Conservation (phyloP, 2,113 vertebrate genomes). For the Quiscalus mexicanus region DNA sequence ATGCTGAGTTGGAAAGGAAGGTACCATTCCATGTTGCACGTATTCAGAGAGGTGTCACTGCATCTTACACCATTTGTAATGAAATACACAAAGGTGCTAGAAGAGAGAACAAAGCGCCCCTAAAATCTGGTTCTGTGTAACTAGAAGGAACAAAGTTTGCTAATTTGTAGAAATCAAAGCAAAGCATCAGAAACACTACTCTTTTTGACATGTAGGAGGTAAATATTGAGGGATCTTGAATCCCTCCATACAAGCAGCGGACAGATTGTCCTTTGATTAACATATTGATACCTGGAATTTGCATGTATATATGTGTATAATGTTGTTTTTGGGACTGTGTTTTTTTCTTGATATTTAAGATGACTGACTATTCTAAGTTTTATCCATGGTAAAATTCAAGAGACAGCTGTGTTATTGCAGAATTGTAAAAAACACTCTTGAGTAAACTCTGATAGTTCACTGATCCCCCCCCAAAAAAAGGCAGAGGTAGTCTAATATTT, state of each 20-base stretch:
- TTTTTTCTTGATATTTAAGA: neutral
- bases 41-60: neutral
- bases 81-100: neutral
- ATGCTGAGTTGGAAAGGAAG: neutral
- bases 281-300: neutral
- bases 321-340: neutral
- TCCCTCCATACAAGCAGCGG: neutral
- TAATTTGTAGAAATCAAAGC: neutral
- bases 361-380: neutral
- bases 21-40: neutral
- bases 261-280: neutral
- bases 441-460: neutral
- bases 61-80: neutral
- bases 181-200: neutral
- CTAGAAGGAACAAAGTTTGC: neutral
- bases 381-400: neutral
- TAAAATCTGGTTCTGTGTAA: neutral
- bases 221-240: neutral
- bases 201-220: neutral
- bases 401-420: neutral
- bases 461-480: neutral
- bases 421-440: neutral
- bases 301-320: neutral
- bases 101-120: neutral
- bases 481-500: neutral